Base-by-base conservation (phyloP, 2,888 invertebrate species). In the Polydrusus pterygomalis region DNA sequence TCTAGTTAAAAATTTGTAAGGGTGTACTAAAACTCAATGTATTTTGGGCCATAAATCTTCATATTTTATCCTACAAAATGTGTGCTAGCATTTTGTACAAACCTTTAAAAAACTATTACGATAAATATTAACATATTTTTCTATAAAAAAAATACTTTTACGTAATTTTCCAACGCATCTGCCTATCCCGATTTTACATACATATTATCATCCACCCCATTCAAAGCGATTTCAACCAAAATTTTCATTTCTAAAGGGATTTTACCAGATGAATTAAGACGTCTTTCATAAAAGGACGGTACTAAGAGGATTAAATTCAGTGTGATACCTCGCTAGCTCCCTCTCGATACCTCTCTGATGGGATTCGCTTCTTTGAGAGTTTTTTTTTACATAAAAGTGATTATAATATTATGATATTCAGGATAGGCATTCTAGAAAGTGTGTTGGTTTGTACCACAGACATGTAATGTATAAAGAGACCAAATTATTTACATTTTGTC, bases 221-320 rank as follows among this genome's bases (percentile, higher is more conserved):
- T 65, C 56, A 58, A 56, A 58, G 72, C 20, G 54, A 43, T 72
- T 54, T 45, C 68, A 49, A 38, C 72, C 45, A 76, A 77, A 68
- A 77, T 73, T 73, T 77, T 73, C 77, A 51, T 70, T 40, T 56
- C 72, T 51, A 74, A 77, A 77, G 70, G 75, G 75, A 72, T 74
- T 70, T 65, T 45, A 58, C 64, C 43, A 45, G 70, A 70, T 58
- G 77, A 75, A 77, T 77, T 77, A 77, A 77, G 75, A 71, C 43
- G 72, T 73, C 75, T 45, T 75, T 75, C 69, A 69, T 74, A 64
- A 45, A 40, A 56, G 47, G 73, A 34, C 18, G 70, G 15, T 34
- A 17, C 74, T 78, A 78, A 78, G 78, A 78, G 78, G 78, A 78
- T 78, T 78, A 78, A 78, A 78, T 75, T 75, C 75, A 78, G 75